These are phyloP conservation scores for Heliangelus exortis DNA, from an alignment of 2,797 vertebrate species.

Conservation along the genomic window DNA sequence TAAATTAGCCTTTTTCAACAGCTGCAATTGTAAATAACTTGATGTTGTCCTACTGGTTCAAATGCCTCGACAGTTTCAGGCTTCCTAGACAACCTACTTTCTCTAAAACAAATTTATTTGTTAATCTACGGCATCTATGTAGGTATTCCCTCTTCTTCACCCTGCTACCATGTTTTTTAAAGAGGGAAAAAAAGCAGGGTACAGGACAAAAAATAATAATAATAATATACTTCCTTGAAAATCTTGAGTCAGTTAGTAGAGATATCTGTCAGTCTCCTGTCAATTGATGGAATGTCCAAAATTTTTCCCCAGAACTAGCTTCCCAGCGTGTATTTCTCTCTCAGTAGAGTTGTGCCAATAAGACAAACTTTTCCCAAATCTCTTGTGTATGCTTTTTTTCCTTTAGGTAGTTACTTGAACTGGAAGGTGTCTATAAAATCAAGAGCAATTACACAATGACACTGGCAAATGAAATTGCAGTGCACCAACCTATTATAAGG, in stretches of 20 bases:
- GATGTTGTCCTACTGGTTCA: not conserved
- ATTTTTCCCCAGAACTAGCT: not conserved
- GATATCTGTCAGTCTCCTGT: not conserved
- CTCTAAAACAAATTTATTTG: not conserved
- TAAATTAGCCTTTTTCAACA: not conserved
- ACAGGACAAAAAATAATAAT: not conserved
- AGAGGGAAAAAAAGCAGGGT: rapidly evolving
- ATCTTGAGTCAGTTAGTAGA: not conserved
- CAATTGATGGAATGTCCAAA: not conserved
- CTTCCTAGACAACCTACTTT: not conserved
- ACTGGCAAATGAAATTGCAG: not conserved
- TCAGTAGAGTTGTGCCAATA: not conserved
- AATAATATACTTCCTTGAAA: not conserved
- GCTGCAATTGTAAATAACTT: not conserved
- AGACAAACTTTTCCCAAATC: not conserved
- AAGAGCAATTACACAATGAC: not conserved
- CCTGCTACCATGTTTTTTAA: not conserved
- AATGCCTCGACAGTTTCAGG: not conserved
- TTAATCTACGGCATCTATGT: not conserved
- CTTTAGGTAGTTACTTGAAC: not conserved
- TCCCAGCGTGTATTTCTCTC: not conserved
- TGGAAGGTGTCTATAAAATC: not conserved
- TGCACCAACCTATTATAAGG: not conserved
- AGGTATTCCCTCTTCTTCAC: not conserved
- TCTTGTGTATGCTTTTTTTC: not conserved